Conservation (phyloP, 2,888 invertebrate genomes). For the Chorisops tibialis region DNA sequence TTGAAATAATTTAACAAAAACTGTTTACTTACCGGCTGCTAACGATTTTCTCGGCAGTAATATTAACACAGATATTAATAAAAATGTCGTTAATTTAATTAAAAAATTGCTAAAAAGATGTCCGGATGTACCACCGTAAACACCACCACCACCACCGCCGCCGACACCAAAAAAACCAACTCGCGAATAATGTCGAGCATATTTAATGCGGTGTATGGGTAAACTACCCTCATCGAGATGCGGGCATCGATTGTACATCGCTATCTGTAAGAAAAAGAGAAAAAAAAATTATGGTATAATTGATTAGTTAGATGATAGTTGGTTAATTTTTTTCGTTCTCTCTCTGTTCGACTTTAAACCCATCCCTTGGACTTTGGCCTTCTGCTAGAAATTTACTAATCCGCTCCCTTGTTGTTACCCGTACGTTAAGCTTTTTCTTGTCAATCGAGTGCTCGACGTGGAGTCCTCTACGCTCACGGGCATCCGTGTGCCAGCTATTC, state of each 20-base stretch:
- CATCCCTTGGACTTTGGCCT: too few species aligned
- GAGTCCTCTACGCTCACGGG: too few species aligned
- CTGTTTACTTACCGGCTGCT: constrained; percentile 29
- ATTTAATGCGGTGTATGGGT: constrained; percentile 30
- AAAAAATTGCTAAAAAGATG: constrained; percentile 3
- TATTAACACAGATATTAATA: constrained; percentile 28
- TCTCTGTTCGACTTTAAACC: too few species aligned
- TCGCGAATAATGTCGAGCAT: not conserved
- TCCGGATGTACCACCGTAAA: not conserved
- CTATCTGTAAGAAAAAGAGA: constrained; percentile 31
- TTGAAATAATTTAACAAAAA: not conserved
- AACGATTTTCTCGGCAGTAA: constrained; percentile 31
- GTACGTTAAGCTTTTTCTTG: too few species aligned
- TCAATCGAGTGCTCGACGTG: too few species aligned
- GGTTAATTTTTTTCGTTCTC: too few species aligned
- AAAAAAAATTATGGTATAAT: not conserved
- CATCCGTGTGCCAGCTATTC: too few species aligned
- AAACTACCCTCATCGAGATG: constrained; percentile 34
- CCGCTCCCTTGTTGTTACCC: too few species aligned
- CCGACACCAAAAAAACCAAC: too few species aligned
- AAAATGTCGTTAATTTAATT: constrained; percentile 26
- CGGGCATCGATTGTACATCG: constrained; percentile 35
- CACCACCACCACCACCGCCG: not conserved
- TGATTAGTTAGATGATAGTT: too few species aligned
- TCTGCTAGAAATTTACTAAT: too few species aligned